Percentiles rank a stretch among this genome's conserved stretches.
Conservation (phyloP, 1,140 invertebrate species). For the Orius insidiosus region DNA sequence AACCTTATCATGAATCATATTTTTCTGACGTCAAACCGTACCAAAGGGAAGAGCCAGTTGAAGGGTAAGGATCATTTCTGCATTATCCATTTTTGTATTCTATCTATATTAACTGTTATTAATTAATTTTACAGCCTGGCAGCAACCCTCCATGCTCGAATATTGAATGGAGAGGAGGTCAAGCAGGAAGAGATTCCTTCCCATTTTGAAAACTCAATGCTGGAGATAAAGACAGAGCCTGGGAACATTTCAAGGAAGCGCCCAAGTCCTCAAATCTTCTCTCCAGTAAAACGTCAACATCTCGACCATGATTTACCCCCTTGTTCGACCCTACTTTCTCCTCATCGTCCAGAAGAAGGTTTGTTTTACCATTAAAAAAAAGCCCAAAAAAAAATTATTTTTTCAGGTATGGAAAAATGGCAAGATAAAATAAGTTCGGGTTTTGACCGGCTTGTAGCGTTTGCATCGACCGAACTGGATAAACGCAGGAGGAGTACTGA, state of each 20-base stretch:
- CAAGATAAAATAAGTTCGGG: constrained; percentile 70
- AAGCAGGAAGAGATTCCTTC: constrained; percentile 16
- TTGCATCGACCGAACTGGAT: constrained; percentile 68
- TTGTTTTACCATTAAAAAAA: constrained; percentile 1
- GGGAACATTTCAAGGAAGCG: constrained; percentile 13
- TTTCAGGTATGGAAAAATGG: constrained; percentile 40
- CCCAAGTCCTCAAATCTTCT: constrained; percentile 8
- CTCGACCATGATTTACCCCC: constrained; percentile 14
- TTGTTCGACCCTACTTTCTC: constrained; percentile 8
- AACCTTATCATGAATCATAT: constrained; percentile 52
- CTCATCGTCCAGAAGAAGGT: constrained; percentile 19
- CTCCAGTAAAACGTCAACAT: constrained; percentile 17
- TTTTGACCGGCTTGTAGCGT: constrained; percentile 70
- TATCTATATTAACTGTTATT: background rate
- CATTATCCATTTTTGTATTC: background rate
- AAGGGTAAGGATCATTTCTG: constrained; percentile 19
- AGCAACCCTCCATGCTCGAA: constrained; percentile 61
- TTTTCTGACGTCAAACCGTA: constrained; percentile 42
- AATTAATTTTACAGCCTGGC: constrained; percentile 34
- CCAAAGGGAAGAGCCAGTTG: constrained; percentile 22
- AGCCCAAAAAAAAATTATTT: constrained; percentile 9
- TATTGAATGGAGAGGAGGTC: constrained; percentile 33
- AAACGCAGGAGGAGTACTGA: constrained; percentile 59
- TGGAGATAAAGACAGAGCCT: constrained; percentile 19
- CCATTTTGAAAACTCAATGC: constrained; percentile 7